Evolutionary conservation across 1,140 invertebrate species (phyloP).

Genomic region (Aplysia californica): DNA sequence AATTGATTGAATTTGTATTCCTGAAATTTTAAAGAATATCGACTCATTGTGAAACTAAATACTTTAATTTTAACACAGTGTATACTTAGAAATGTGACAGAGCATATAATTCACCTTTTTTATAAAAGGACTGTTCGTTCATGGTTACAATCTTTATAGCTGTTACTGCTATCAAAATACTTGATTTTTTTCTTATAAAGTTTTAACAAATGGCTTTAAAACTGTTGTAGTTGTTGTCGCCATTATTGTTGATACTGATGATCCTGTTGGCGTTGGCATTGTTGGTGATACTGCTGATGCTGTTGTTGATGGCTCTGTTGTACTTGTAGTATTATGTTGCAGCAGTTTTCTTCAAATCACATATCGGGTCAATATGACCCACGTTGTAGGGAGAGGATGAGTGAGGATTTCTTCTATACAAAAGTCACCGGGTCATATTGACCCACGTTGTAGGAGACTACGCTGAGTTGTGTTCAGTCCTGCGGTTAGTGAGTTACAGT

Average conservation of each 20-base stretch:
- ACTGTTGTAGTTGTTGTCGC: not conserved
- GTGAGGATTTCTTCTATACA: not conserved
- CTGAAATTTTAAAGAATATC: no score
- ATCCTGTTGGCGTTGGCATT: not conserved
- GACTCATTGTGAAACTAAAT: no score
- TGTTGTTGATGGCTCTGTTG: not conserved
- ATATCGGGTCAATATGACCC: not conserved
- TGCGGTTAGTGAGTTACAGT: no score
- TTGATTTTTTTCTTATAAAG: not conserved
- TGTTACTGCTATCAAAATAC: not conserved
- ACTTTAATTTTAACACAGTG: no score
- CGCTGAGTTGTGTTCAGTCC: no score
- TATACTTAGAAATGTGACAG: no score
- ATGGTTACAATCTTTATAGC: not conserved
- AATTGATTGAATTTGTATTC: no score
- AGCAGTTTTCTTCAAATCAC: constrained; percentile 7
- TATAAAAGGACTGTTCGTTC: not conserved
- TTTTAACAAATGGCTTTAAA: not conserved
- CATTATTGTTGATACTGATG: no score
- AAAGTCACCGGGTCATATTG: not conserved
- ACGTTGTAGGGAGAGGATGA: constrained; percentile 7
- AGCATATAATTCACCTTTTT: not conserved
- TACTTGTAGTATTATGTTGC: not conserved
- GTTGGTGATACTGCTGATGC: not conserved
- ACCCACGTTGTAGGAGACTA: constrained; percentile 6